These are phyloP conservation scores for Trachelipus rathkii DNA, from an alignment of 1,140 invertebrate genomes.

Conservation along the genomic window DNA sequence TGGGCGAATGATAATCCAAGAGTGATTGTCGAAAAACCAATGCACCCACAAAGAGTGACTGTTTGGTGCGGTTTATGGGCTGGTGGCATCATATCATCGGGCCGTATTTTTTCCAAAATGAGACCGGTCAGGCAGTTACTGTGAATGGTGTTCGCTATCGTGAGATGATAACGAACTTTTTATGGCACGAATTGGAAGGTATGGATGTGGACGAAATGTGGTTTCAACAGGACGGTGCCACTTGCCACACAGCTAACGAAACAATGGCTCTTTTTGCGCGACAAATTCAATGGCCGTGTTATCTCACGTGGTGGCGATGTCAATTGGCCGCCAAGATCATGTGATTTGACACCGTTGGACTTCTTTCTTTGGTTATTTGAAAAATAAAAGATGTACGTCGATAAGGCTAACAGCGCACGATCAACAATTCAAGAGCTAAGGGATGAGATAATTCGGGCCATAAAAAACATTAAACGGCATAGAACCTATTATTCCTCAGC, in stretches of 20 bases:
- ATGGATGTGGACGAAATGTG: slow-evolving; percentile 6
- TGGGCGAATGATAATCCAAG: slow-evolving; percentile 47
- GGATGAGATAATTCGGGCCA: no score
- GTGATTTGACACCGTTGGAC: slow-evolving; percentile 51
- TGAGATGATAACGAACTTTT: slow-evolving; percentile 40
- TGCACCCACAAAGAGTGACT: slow-evolving; percentile 49
- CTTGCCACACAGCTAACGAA: background rate
- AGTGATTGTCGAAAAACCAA: slow-evolving; percentile 47
- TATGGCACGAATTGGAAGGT: slow-evolving; percentile 20
- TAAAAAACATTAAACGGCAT: no score
- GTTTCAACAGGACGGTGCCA: slow-evolving; percentile 18
- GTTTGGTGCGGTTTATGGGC: slow-evolving; percentile 50
- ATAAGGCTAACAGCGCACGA: no score
- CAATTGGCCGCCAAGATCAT: slow-evolving; percentile 51
- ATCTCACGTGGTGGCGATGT: slow-evolving; percentile 48
- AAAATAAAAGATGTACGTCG: no score
- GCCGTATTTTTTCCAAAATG: slow-evolving; percentile 39
- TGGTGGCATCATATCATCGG: slow-evolving; percentile 50
- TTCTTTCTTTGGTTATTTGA: slow-evolving; percentile 51
- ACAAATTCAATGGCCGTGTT: background rate
- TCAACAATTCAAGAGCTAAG: no score
- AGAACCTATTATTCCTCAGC: no score
- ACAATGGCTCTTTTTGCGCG: no score
- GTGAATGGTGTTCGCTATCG: slow-evolving; percentile 39
- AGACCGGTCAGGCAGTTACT: slow-evolving; percentile 30